Base-by-base conservation (phyloP, 2,888 invertebrate species). In the Anticlea derivata region DNA sequence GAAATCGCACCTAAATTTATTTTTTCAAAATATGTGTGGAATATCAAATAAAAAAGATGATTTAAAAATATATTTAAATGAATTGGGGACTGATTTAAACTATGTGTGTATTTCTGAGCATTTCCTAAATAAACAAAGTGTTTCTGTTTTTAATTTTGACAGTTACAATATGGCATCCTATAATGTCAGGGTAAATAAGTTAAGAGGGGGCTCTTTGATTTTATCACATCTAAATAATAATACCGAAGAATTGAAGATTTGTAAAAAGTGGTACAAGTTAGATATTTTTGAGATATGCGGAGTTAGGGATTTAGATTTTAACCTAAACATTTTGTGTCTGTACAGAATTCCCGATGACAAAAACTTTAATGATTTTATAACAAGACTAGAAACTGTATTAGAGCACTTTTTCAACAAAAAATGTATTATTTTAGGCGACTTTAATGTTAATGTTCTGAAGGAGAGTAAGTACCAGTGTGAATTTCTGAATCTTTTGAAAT, bases 381-480 rank as follows among this genome's bases (percentile, higher is more conserved):
- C 8, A 3, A 2, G 4, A 10, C 7, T 39, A 0, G 39, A 39
- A 29, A 17, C 2, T 4, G 7, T 39, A 4, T 20, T 39, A n/a
- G 39, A 39, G 7, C 29, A 39, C 39, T 39, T 39, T 7, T 39
- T 39, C 5, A 27, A 29, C n/a, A 39, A 17, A 20, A 39, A 10
- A 8, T 39, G 39, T 11, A n/a, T 39, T 12, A 10, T 40, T 2
- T 4, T 20, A 1, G 40, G 40, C 1, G 31, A 27, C 5, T 27
- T 27, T 5, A 7, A 8, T 29, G 5, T 10, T 17, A 1, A 24
- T 17, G 1, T 8, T 8, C 6, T 3, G 6, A n/a, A 20, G 1
- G 20, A 39, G 1, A 29, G 17, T 29, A 29, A 29, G 7, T 17
- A 29, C 6, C 13, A 29, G 6, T 1, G 7, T 8, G 39, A 39